Base-by-base conservation (phyloP, 1,140 invertebrate species). In the Sarcophaga peregrina region DNA sequence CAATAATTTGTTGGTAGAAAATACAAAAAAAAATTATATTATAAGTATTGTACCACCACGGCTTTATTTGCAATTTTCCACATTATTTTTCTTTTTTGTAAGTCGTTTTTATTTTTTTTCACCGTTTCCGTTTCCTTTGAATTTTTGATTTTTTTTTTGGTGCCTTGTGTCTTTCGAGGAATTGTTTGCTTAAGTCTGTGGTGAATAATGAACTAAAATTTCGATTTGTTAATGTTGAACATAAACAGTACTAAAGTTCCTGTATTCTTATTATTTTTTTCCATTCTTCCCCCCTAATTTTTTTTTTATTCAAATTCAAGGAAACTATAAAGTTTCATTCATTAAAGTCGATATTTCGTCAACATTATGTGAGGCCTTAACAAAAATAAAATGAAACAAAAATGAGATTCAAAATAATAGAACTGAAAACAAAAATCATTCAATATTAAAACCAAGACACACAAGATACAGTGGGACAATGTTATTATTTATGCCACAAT, bases 61-160 rank as follows among this genome's bases (percentile, higher is more conserved):
- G 80, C 80, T 80, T 78, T 83, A 76, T 83, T 82, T 82, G 83
- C 83, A 74, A 83, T 62, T 78, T 83, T 83, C 83, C 83, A 83
- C 83, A 83, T 78, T 78, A 20, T 15, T n/a, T n/a, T 15, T 76
- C 15, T n/a, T 48, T 48, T 76, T 17, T 7, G 13, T 48, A 17
- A 48, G 6, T 7, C 47, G 17, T 78, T 78, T 47, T 68, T 20
- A 0, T 20, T 68, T 68, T 68, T 68, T 5, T 25, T n/a, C 11
- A n/a, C n/a, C n/a, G n/a, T n/a, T n/a, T n/a, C n/a, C n/a, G n/a
- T 62, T 58, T n/a, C 2, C 25, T 58, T n/a, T 4, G 6, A 7
- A 58, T 58, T 58, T 58, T 58, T 15, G 25, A 37, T 37, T 58
- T 13, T n/a, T 58, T 58, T 58, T 58, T 15, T n/a, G n/a, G n/a